These are phyloP conservation scores for zebrafish (Danio rerio) DNA, from an alignment of 2,113 vertebrate species.

Conservation along the genomic window GRCz12tu NC_133176.1:25446501-25447000, in stretches of 20 bases:
- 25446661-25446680: constrained; percentile 1
- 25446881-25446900: constrained; percentile 98
- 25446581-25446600: constrained; percentile 42
- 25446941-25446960: constrained; percentile 99
- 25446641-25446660: constrained; percentile 25
- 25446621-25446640: constrained; percentile 45
- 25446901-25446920: constrained; percentile 95
- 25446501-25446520: constrained; percentile 16
- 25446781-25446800: constrained; percentile 35
- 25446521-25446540: constrained; percentile 36
- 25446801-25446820: constrained; percentile 20
- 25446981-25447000: constrained; percentile 95
- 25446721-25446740: not conserved
- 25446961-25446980: constrained; percentile 93
- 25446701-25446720: not conserved
- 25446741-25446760: constrained; percentile 1
- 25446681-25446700: constrained; percentile 21
- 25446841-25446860: constrained; percentile 81
- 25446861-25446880: constrained; percentile 97
- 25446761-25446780: constrained; percentile 38
- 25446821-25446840: constrained; percentile 25
- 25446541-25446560: constrained; percentile 20
- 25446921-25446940: constrained; percentile 95
- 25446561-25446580: constrained; percentile 40
- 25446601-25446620: constrained; percentile 58